phyloP scores from a whole-genome alignment of 2,113 vertebrate species.

The Synodontis membranacea region DNA sequence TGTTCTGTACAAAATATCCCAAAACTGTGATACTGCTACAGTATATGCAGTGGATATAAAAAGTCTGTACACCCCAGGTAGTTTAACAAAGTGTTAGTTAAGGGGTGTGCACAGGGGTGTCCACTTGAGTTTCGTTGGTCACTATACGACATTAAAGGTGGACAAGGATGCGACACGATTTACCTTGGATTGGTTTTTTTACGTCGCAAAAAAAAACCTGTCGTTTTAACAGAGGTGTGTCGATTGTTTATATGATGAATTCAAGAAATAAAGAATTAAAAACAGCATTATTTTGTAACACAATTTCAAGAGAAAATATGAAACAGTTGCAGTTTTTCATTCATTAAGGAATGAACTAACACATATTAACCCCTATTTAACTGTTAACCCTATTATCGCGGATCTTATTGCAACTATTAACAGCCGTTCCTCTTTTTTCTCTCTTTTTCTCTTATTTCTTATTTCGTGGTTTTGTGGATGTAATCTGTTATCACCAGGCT shows the following conservation, averaged over 20 bases:
- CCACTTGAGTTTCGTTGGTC: background rate
- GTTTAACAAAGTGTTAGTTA: background rate
- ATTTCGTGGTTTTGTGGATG: background rate
- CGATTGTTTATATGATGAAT: background rate
- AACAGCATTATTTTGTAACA: background rate
- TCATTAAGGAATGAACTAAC: background rate
- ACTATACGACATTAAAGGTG: background rate
- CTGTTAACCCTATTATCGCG: background rate
- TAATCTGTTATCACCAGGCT: too few relatives aligned
- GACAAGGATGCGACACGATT: background rate
- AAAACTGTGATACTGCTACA: conserved; percentile 52
- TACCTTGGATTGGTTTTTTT: background rate
- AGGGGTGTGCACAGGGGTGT: background rate
- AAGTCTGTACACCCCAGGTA: background rate
- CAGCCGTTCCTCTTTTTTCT: background rate
- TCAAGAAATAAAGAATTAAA: background rate
- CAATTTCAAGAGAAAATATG: background rate
- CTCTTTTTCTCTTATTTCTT: background rate
- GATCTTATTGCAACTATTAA: background rate
- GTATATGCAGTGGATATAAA: conserved; percentile 50
- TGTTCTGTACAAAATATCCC: background rate
- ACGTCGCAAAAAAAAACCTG: background rate
- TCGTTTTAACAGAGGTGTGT: background rate
- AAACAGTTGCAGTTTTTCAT: background rate
- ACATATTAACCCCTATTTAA: background rate